Conservation (phyloP, 2,113 vertebrate genomes). For the Callospermophilus lateralis region DNA sequence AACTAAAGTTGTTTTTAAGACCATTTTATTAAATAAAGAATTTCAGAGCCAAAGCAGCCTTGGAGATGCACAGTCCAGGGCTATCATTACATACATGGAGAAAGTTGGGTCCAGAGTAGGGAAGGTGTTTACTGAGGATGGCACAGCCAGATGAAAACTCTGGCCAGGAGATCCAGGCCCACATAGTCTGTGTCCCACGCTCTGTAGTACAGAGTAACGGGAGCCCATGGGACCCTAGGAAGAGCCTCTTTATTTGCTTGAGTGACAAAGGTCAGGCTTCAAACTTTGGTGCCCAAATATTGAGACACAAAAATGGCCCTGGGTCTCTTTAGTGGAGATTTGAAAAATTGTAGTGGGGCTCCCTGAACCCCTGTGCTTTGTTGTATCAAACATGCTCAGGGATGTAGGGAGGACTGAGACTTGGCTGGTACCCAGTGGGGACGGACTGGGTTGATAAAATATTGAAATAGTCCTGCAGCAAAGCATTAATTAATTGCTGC, state of each 20-base stretch:
- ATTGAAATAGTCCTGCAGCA: neutral
- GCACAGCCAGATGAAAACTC: neutral
- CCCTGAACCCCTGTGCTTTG: neutral
- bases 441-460: neutral
- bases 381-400: neutral
- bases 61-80: neutral
- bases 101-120: neutral
- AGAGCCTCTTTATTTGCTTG: neutral
- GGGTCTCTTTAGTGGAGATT: neutral
- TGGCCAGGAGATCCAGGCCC: neutral
- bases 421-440: neutral
- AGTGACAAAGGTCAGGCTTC: neutral
- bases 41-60: neutral
- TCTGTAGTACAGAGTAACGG: neutral
- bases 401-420: neutral
- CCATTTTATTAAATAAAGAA: neutral
- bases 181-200: neutral
- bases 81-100: neutral
- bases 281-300: neutral
- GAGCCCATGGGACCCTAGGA: neutral
- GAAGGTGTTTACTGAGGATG: too few species aligned
- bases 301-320: neutral
- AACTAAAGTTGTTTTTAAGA: neutral
- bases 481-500: neutral
- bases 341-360: neutral